Base-by-base conservation (phyloP, 2,113 vertebrate species). In the Australoheros scitulus region DNA sequence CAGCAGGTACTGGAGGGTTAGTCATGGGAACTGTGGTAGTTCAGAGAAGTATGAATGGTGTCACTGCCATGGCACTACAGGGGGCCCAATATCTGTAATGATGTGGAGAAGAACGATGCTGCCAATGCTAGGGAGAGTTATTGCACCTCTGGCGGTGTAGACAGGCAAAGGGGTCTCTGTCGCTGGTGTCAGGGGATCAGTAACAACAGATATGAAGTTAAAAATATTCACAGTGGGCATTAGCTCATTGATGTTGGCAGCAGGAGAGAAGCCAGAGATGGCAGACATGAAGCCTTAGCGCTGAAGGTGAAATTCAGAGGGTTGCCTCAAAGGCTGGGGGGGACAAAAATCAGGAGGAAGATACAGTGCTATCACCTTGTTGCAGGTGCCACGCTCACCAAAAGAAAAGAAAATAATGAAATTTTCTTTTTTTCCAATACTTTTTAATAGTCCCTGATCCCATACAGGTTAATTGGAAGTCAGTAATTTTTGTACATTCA, bases 221-320 rank as follows among this genome's bases (percentile, higher is more conserved):
- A 82, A 90, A 79, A 80, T 74, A 63, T 63, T 88, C 81, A 81
- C 80, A 83, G 90, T 76, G 26, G 79, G 57, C 61, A n/a, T 74
- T 64, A 57, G 77, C 8, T 87, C 65, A 80, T 82, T 88, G 86
- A 83, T 68, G 72, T n/a, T 47, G 83, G 65, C 81, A 82, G 68
- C 58, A 61, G 76, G 81, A 78, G 90, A 81, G 76, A 59, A 61
- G 20, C 65, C 77, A 20, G 56, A 29, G 24, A 29, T 68, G 68
- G 80, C 83, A 83, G 61, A 41, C 59, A 64, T 56, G 70, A 82
- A 82, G 58, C 22, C 72, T 86, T 43, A 58, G 68, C 64, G 61
- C 76, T 72, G 32, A 81, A 82, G 82, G 76, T 76, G 75, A 84
- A 88, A 81, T 85, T 85, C 80, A 85, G 47, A 64, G 56, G 59